Conservation (phyloP, 1,140 invertebrate species). For the Panagrolaimus sp. region DNA sequence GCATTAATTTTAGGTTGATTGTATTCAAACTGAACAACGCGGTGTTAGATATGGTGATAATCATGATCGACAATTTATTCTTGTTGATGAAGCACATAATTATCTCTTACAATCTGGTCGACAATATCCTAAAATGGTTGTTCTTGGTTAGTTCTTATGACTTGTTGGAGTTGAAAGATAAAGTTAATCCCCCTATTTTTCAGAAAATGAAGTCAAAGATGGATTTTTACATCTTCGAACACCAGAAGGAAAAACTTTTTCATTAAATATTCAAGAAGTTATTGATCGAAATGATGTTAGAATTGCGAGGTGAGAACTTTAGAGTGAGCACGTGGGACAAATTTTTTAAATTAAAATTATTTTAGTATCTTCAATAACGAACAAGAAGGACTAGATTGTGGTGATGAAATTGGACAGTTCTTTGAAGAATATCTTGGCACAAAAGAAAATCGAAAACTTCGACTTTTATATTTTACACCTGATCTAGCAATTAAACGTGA, state of each 20-base stretch:
- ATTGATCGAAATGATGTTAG: constrained; percentile 18
- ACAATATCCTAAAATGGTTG: constrained; percentile 33
- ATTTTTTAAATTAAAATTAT: neutral
- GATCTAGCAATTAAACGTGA: constrained; percentile 37
- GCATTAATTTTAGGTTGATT: constrained; percentile 21
- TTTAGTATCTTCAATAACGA: constrained; percentile 16
- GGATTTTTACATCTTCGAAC: constrained; percentile 16
- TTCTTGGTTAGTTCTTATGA: constrained; percentile 17
- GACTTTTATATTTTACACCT: constrained; percentile 36
- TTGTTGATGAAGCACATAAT: constrained; percentile 25
- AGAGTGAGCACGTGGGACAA: neutral
- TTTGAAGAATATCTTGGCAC: constrained; percentile 35
- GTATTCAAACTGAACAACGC: constrained; percentile 25
- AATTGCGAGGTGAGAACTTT: constrained; percentile 8
- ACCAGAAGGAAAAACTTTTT: constrained; percentile 11
- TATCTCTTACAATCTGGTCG: constrained; percentile 34
- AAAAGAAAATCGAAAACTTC: constrained; percentile 19
- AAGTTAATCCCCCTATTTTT: too few species aligned
- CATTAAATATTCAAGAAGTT: constrained; percentile 15
- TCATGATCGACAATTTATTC: constrained; percentile 28
- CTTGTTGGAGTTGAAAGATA: neutral
- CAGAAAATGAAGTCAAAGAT: constrained; percentile 18
- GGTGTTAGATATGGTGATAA: constrained; percentile 28
- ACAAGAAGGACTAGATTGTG: constrained; percentile 45
- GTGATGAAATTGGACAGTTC: constrained; percentile 35